Evolutionary conservation across 2,797 vertebrate genomes (phyloP), one percentile per base, ranked within the genome.

Genomic region (Sciurus vulgaris): DNA sequence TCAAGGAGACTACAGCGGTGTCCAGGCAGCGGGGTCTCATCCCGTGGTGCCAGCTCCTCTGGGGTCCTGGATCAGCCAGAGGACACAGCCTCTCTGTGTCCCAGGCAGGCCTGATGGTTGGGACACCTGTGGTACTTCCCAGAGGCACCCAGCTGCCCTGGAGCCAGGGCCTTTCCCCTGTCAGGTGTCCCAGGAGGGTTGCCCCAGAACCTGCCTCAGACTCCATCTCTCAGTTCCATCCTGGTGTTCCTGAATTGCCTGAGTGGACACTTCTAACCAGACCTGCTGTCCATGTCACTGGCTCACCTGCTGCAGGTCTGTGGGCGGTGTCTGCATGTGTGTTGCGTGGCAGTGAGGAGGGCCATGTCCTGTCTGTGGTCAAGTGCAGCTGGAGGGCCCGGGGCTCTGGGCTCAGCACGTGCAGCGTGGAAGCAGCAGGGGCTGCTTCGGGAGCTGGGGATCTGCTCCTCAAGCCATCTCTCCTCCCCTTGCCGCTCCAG

Each of bases 281-380:
- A 63, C 7, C 13, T 4, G 8, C 22, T 17, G 11, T 30, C 49
- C 38, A 0, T 24, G 51, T 13, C 61, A 24, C 20, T n/a, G 22
- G 2, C 14, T 35, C 51, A 35, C 28, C 47, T 24, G 3, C 47
- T 24, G 20, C 3, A 1, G 10, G 28, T 0, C 0, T 0, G 9
- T 63, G 20, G 33, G 9, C 18, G 6, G 5, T 51, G 49, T 41
- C 38, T 38, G 7, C 38, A 6, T 41, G 33, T 51, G 44, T 24
- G 49, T 44, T 22, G 14, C 30, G 0, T 17, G 20, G 47, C 17
- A 61, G 65, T 38, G 13, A 28, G 35, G 49, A 35, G 67, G 11
- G 67, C 28, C 14, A 41, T 47, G 22, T 28, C 78, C 69, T 6
- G 22, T 65, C 41, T 51, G 0, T n/a, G 69, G 56, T 56, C 28